A percentile compares a stretch with the other conserved stretches of the same genome.
Conservation (phyloP, 2,888 invertebrate species). For the Cephus pulcher region DNA sequence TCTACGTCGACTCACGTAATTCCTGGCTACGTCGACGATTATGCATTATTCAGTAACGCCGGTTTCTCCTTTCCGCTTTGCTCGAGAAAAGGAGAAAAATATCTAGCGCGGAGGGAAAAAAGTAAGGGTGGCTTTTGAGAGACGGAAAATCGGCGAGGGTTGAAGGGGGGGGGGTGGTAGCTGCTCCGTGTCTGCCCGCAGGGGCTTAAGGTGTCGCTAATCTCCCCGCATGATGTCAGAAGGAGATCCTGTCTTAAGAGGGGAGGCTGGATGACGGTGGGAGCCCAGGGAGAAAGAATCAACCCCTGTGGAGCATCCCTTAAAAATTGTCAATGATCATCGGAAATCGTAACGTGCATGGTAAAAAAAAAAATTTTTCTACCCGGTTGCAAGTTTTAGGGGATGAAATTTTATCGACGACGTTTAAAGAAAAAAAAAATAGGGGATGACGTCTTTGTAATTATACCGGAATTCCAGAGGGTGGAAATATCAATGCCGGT, state of each 20-base stretch:
- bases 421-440: accelerated
- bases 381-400: not conserved
- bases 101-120: not conserved
- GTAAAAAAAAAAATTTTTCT: not conserved
- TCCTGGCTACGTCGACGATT: not conserved
- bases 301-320: not conserved
- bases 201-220: constrained; percentile 13
- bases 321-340: not conserved
- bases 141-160: not conserved
- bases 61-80: not conserved
- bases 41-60: not conserved
- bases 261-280: not conserved
- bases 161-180: not conserved
- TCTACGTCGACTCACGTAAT: not conserved
- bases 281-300: accelerated
- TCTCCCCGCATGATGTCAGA: constrained; percentile 9
- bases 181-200: constrained; percentile 2
- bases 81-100: not conserved
- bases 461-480: not conserved
- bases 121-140: not conserved
- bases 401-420: not conserved
- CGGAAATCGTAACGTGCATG: accelerated
- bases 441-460: not conserved
- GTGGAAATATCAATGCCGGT: not conserved
- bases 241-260: not conserved